Percentiles rank a stretch among this genome's conserved stretches.
These are phyloP conservation scores for Luidia sarsii DNA, from an alignment of 53 echinoderm and acorn worm species.

Conservation along the genomic window DNA sequence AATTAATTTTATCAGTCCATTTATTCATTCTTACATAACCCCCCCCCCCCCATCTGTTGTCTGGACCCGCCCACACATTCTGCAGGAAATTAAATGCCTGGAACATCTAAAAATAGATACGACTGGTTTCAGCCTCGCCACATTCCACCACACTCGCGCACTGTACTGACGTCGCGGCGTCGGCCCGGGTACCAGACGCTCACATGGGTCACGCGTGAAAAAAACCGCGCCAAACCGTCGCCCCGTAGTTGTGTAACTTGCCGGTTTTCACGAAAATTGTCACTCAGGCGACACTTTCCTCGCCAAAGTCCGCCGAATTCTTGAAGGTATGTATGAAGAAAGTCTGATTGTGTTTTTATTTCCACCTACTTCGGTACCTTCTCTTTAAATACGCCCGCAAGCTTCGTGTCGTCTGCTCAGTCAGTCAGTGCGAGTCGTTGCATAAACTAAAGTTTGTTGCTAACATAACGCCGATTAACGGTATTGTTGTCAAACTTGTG, in stretches of 20 bases:
- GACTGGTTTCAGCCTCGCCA: constrained; percentile 16
- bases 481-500: too few species aligned
- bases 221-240: constrained; percentile 26
- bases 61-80: too few species aligned
- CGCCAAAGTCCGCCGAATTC: constrained; percentile 7
- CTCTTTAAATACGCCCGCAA: too few species aligned
- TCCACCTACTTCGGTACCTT: too few species aligned
- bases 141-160: background rate
- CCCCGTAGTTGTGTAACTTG: background rate
- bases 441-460: too few species aligned
- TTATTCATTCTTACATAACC: too few species aligned
- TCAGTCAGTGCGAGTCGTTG: too few species aligned
- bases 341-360: too few species aligned
- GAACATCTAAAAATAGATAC: constrained; percentile 21
- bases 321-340: constrained; percentile 1
- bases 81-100: constrained; percentile 10
- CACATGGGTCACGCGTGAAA: constrained; percentile 20
- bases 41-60: too few species aligned
- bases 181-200: constrained; percentile 29
- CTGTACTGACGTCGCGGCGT: background rate
- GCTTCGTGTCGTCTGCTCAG: too few species aligned
- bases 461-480: too few species aligned
- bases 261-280: background rate
- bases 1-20: too few species aligned
- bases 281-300: background rate